Evolutionary conservation across 2,888 invertebrate genomes (phyloP).

Genomic region (Schizotus pectinicornis): DNA sequence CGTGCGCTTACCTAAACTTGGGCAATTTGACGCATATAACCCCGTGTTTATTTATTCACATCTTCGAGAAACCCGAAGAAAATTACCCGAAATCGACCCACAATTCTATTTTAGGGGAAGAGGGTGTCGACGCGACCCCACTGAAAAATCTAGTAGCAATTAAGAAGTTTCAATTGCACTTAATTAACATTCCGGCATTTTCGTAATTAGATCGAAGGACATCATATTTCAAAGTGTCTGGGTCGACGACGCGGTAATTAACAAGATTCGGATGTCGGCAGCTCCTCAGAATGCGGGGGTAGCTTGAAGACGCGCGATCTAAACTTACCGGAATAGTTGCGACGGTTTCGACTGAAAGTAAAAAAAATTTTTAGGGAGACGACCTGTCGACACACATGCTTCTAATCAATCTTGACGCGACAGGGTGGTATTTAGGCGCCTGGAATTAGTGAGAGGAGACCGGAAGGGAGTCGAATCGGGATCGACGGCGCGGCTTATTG

Average conservation of each 20-base stretch:
- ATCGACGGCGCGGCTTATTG: constrained; percentile 17
- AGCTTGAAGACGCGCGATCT: not conserved
- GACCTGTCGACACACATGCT: constrained; percentile 19
- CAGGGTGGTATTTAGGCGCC: constrained; percentile 26
- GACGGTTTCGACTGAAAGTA: constrained; percentile 6
- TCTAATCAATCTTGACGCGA: constrained; percentile 14
- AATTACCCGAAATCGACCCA: no score
- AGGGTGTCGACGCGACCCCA: no score
- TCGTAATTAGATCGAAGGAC: constrained; percentile 51
- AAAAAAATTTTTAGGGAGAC: constrained; percentile 18
- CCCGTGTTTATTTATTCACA: no score
- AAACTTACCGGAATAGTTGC: constrained; percentile 16
- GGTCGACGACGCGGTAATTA: constrained; percentile 49
- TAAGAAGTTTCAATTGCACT: constrained; percentile 42
- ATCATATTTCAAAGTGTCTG: constrained; percentile 54
- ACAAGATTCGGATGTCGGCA: constrained; percentile 43
- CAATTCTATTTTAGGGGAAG: no score
- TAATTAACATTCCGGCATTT: constrained; percentile 51
- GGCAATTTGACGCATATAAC: no score
- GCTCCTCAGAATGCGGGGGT: constrained; percentile 28
- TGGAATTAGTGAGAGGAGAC: constrained; percentile 4
- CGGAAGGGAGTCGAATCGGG: constrained; percentile 7
- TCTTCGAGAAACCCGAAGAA: constrained; percentile 6
- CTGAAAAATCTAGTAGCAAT: constrained; percentile 31
- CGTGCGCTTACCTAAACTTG: no score